Base-by-base conservation (phyloP, 1,140 invertebrate genomes). In the Tachypleus tridentatus region DNA sequence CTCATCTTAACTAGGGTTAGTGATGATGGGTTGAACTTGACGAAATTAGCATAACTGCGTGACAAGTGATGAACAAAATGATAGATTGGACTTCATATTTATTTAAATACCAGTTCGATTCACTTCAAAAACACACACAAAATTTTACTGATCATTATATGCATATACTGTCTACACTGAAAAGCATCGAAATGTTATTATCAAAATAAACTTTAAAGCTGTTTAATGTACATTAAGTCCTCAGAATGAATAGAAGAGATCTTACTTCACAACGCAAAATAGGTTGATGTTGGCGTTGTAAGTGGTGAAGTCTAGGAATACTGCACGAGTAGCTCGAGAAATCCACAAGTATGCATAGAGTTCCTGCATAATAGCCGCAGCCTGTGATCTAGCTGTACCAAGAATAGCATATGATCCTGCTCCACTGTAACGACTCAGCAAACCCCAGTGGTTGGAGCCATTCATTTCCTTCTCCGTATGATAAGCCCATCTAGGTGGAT, bases 271-370 rank as follows among this genome's bases (percentile, higher is more conserved):
- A 60, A 86, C 78, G 73, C 83, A 84, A 77, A 89, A 87, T 29
- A 87, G 76, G 74, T 89, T 88, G 60, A 87, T 78, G 75, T 89
- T 89, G 5, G 83, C 82, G 75, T 89, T 89, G 76, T 87, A 89
- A 48, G 86, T 78, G 0, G 83, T 83, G 70, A 89, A 88, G 74
- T 89, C 86, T 4, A 88, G 71, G 71, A 89, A 86, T 47, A 89
- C 74, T 3, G 79, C 85, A 71, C 87, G 74, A 0, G 87, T 88
- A 6, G 81, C 84, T 65, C 84, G 69, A 48, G 79, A 78, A 49
- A 89, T 81, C 87, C 87, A 89, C 3, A 83, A 73, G 64, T 83
- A 82, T 11, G 82, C 69, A 69, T 83, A 81, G 47, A 89, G 74
- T 10, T 80, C 68, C 10, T 76, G 69, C 9, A 88, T 77, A 7